phyloP scores from a whole-genome alignment of 2,888 invertebrate genomes.

The Leptarthrus brevirostris region DNA sequence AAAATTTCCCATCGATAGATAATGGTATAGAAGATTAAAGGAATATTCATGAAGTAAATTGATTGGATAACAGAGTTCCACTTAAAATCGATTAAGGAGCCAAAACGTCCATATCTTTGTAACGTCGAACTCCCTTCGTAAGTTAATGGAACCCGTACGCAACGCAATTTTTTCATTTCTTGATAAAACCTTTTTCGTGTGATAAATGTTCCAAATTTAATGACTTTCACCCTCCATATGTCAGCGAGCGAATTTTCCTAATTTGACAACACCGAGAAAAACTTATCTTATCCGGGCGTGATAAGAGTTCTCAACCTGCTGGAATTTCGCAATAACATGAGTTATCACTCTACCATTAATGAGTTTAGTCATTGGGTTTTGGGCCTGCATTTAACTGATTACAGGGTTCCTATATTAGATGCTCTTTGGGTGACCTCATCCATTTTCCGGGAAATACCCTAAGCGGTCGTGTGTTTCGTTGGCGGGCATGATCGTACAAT shows the following conservation, averaged over 20 bases:
- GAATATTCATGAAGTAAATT: too few species aligned
- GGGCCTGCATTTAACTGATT: slow-evolving; percentile 9
- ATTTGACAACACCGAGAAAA: slow-evolving; percentile 22
- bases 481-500: background rate
- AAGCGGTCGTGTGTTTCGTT: background rate
- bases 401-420: slow-evolving; percentile 4
- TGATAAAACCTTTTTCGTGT: too few species aligned
- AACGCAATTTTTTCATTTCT: too few species aligned
- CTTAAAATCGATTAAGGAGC: too few species aligned
- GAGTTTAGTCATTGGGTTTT: slow-evolving; percentile 21
- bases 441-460: background rate
- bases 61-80: too few species aligned
- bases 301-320: background rate
- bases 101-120: too few species aligned
- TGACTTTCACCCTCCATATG: background rate
- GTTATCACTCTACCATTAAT: slow-evolving; percentile 36
- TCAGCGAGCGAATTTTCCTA: background rate
- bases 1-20: too few species aligned
- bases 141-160: too few species aligned
- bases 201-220: slow-evolving; percentile 22
- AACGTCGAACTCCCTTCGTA: too few species aligned
- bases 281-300: slow-evolving; percentile 15
- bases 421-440: background rate
- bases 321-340: slow-evolving; percentile 30
- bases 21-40: too few species aligned